These are phyloP conservation scores for Pampusana beccarii DNA, from an alignment of 2,113 vertebrate genomes.

Conservation along the genomic window DNA sequence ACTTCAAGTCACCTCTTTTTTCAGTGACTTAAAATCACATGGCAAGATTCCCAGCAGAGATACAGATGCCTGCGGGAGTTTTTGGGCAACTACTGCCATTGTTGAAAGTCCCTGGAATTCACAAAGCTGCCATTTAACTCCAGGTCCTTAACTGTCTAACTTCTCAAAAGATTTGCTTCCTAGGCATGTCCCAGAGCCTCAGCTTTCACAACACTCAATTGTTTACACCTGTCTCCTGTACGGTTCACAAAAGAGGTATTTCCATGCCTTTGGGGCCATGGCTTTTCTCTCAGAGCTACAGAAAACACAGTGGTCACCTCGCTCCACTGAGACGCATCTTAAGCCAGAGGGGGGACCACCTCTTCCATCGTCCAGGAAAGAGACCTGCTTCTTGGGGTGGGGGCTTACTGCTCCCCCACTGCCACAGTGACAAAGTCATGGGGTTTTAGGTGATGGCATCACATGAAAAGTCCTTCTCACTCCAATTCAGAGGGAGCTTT, in stretches of 20 bases:
- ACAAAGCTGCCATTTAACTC: background rate
- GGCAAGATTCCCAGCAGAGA: background rate
- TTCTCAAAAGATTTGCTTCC: background rate
- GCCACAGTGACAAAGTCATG: fast-evolving
- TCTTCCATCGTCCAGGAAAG: background rate
- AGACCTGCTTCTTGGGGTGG: fast-evolving
- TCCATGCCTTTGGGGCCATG: fast-evolving
- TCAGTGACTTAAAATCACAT: background rate
- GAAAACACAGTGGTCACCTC: background rate
- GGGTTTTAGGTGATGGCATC: background rate
- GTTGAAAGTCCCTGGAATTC: background rate
- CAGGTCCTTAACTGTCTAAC: background rate
- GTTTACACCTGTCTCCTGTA: background rate
- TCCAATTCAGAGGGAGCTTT: background rate
- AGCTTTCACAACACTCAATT: background rate
- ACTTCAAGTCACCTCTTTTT: background rate
- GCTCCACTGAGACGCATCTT: fast-evolving
- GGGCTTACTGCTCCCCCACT: background rate
- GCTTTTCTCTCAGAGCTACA: background rate
- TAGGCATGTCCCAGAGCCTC: background rate
- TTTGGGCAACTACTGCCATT: background rate
- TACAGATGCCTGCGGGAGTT: background rate
- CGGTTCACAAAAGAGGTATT: background rate
- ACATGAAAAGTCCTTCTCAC: fast-evolving
- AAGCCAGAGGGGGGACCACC: background rate